Base-by-base conservation (phyloP, 2,888 invertebrate species). In the Dryocosmus kuriphilus region DNA sequence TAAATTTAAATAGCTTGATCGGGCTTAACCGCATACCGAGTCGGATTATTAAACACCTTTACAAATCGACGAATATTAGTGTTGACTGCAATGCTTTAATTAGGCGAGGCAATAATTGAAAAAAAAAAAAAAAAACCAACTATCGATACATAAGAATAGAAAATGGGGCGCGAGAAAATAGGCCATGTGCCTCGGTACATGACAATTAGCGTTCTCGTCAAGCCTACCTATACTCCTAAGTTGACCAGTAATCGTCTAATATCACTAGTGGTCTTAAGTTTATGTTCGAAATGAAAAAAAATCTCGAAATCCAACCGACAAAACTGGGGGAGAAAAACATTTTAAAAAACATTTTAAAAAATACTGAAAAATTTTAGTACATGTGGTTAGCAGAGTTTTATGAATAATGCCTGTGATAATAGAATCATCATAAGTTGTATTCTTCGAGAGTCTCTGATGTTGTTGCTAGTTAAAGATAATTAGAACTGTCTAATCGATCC, bases 341-440 rank as follows among this genome's bases (percentile, higher is more conserved):
- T 82, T 82, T 16, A 85, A 83, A 82, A 86, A 85, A n/a, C n/a
- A n/a, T n/a, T n/a, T n/a, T n/a, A n/a, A n/a, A 82, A 86, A 87
- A 87, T 88, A 86, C 87, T 86, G 87, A 88, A 87, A 88, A 86
- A 87, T 90, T 90, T 84, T 89, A 89, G 89, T 91, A 90, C 90
- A 89, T 90, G 87, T 89, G 89, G 60, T 90, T 91, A 91, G 90
- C 88, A 90, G 88, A 91, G 90, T 91, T 91, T 90, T 91, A 90
- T 90, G 92, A 93, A 93, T 93, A 93, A 93, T 93, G 94, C 94
- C 94, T 94, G 94, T 94, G 94, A 94, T 94, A 94, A 94, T 94
- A 94, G 94, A 93, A 94, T 94, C 93, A 94, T 94, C 94, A 94
- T 94, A 94, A 94, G 94, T 94, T 94, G 93, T 94, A 94, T 94